A percentile compares a stretch with the other conserved stretches of the same genome.
phyloP scores from a whole-genome alignment of 2,888 invertebrate genomes.

The Plagodis pulveraria region DNA sequence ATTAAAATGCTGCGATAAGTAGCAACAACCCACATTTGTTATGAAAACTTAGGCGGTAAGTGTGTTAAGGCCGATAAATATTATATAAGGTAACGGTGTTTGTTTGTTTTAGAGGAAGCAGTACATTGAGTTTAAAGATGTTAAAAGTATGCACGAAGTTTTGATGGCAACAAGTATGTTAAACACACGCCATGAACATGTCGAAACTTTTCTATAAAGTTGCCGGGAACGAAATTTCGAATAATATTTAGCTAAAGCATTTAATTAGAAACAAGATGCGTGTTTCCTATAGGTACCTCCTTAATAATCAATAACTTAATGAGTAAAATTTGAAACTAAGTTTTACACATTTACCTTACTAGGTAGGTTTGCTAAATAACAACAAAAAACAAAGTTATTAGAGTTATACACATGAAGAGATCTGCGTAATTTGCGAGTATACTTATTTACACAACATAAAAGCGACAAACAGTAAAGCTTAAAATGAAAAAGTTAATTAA shows the following conservation, averaged over 20 bases:
- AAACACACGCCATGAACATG: constrained; percentile 28
- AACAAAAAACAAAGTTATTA: too few relatives aligned
- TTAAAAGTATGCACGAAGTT: constrained; percentile 48
- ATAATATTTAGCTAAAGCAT: not conserved
- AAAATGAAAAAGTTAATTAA: constrained; percentile 60
- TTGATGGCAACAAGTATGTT: constrained; percentile 55
- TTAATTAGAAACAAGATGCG: too few relatives aligned
- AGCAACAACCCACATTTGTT: constrained; percentile 16
- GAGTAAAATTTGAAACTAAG: too few relatives aligned
- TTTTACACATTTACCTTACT: not conserved
- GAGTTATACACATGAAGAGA: constrained; percentile 11
- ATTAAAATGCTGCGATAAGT: constrained; percentile 30
- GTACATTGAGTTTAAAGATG: constrained; percentile 33
- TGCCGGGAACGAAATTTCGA: constrained; percentile 12
- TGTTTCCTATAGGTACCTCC: too few relatives aligned
- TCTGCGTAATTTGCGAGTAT: constrained; percentile 22
- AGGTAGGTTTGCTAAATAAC: too few relatives aligned
- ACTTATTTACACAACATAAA: constrained; percentile 37
- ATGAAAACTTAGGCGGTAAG: not conserved
- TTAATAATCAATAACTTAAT: too few relatives aligned
- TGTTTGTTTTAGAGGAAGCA: constrained; percentile 31
- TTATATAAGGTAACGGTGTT: not conserved
- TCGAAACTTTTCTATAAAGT: constrained; percentile 23
- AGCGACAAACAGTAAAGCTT: constrained; percentile 50
- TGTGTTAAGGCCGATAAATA: constrained; percentile 8